Evolutionary conservation across 2,113 vertebrate species (phyloP), one percentile per base, ranked within the genome.

Genomic region (Rhabdomys dilectus): DNA sequence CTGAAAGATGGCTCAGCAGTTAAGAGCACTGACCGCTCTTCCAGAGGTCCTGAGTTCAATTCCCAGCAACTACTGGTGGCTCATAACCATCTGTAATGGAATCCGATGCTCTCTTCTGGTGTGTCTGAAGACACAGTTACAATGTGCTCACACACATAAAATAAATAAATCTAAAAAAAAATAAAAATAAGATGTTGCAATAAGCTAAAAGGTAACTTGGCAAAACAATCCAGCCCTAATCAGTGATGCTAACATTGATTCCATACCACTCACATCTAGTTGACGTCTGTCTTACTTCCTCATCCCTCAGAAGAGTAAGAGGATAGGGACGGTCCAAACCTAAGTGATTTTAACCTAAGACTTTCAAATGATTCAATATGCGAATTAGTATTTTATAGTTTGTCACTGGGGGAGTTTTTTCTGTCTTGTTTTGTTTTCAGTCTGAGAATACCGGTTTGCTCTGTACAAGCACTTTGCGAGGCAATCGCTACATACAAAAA

Each of bases 231-330:
- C 26, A 45, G 64, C 73, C 51, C 78, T 89, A 66, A 89, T 60
- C 92, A 45, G 62, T 34, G 72, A 34, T 86, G 24, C 3, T n/a
- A 80, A 90, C 51, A 11, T 51, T 11, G 34, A 3, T n/a, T 85
- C 78, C 42, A 31, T 58, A 39, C 45, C 39, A 42, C 17, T 84
- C 81, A 72, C 29, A 80, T 81, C 22, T 53, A 31, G 92, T 62
- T 68, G 31, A 62, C 22, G 26, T 85, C 17, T 68, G 60, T 56
- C 15, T 88, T 15, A n/a, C 16, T 19, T 85, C 42, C 84, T 75
- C 26, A 42, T 84, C 70, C 88, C 62, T 92, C 88, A 68, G 73
- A 53, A 91, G 75, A 89, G 34, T 56, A 21, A 89, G 94, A 21
- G 13, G 13, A 91, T 78, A 15, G 75, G 78, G 42, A 60, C 89